phyloP scores from a whole-genome alignment of 2,113 vertebrate species.

The Micronycteris hirsuta region DNA sequence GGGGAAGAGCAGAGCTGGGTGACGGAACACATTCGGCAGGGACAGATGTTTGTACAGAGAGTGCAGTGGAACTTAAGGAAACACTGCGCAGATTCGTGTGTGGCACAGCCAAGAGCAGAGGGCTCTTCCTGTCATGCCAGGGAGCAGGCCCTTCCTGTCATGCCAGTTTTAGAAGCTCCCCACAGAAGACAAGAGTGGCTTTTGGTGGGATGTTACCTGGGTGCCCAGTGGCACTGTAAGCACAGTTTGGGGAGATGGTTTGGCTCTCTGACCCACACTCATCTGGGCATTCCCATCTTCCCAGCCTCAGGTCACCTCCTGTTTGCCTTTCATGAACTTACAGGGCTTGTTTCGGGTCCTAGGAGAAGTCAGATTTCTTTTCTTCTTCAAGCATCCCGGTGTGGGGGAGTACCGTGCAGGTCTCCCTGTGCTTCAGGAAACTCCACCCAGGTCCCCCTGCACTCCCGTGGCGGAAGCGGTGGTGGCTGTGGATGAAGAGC shows the following conservation, averaged over 20 bases:
- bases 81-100: constrained; percentile 86
- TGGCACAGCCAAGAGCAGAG: constrained; percentile 82
- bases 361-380: constrained; percentile 89
- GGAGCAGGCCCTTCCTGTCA: constrained; percentile 77
- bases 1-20: constrained; percentile 80
- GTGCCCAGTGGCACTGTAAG: constrained; percentile 87
- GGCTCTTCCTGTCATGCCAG: no score
- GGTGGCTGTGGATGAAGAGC: background rate
- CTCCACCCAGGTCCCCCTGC: background rate
- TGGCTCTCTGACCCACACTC: constrained; percentile 95
- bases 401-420: background rate
- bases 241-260: constrained; percentile 88
- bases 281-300: constrained; percentile 93
- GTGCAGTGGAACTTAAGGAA: constrained; percentile 81
- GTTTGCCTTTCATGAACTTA: constrained; percentile 90
- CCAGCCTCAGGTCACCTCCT: constrained; percentile 93
- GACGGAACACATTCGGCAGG: constrained; percentile 84
- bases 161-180: constrained; percentile 94
- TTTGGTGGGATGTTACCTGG: constrained; percentile 92
- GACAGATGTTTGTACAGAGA: constrained; percentile 84
- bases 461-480: background rate
- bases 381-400: constrained; percentile 86
- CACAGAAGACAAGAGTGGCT: constrained; percentile 89
- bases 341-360: constrained; percentile 41
- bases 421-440: background rate